Conservation (phyloP, 2,888 invertebrate species). For the Drosophila anomalata region DNA sequence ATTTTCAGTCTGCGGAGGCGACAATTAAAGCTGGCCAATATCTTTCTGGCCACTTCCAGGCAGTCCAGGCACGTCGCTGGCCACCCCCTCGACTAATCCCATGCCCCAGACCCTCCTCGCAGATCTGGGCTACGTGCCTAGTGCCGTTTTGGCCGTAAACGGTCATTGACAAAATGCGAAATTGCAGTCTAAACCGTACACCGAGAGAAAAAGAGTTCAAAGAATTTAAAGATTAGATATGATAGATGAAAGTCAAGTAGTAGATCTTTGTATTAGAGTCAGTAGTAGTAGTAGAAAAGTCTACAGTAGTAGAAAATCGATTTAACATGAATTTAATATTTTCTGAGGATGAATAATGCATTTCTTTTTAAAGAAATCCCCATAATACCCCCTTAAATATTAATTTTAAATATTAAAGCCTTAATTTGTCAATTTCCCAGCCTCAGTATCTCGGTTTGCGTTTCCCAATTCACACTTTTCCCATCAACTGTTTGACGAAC, state of each 20-base stretch:
- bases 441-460: background rate
- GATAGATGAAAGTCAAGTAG: no score
- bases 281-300: no score
- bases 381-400: no score
- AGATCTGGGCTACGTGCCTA: slow-evolving; percentile 15
- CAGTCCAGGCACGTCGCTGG: slow-evolving; percentile 67
- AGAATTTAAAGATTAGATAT: background rate
- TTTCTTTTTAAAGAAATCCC: no score
- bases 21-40: slow-evolving; percentile 61
- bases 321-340: no score
- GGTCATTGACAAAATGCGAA: slow-evolving; percentile 42
- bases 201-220: background rate
- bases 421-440: background rate
- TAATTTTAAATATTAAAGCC: no score
- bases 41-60: slow-evolving; percentile 10
- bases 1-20: slow-evolving; percentile 34
- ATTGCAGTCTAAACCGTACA: background rate
- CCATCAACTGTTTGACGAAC: background rate
- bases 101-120: background rate
- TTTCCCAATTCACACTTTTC: slow-evolving; percentile 2
- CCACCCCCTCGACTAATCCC: background rate
- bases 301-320: no score
- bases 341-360: no score
- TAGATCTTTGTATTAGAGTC: no score
- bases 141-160: slow-evolving; percentile 62